Evolutionary conservation across 2,797 vertebrate species (phyloP), one percentile per base, ranked within the genome.

Genomic region (Zenarchopterus dispar): DNA sequence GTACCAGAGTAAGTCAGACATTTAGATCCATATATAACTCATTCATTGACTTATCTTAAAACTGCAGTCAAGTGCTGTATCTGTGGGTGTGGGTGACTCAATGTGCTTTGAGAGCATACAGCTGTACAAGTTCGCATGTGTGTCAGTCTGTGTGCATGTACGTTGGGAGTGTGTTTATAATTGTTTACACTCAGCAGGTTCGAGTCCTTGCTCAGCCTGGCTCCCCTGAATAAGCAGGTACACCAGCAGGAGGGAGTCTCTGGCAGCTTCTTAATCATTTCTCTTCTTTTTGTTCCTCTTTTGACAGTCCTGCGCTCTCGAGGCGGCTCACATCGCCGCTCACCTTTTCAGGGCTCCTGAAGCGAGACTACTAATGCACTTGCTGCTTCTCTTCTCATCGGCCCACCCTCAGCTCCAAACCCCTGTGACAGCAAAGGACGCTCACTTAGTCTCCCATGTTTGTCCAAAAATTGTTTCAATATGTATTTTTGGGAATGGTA

Each of bases 401-500:
- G 71, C 78, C 78, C 78, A 67, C 81, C 83, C 79, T 62, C 42
- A 77, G 76, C 70, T 66, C 77, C 85, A 88, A 76, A 75, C 81
- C 83, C 77, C 88, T 85, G 56, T 92, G 91, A 91, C 89, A 70
- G 84, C 11, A 72, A 73, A 71, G 80, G 80, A 81, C 75, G 67
- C 78, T 84, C 74, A 90, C 88, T 91, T 90, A 90, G 90, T 92
- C 84, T 91, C 16, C 62, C 17, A 0, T 93, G 87, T 93, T 93
- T 93, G 91, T 82, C 87, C 64, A 83, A 88, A 92, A 92, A 84
- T 87, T 84, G 86, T 91, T 91, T 90, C 89, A 92, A 92, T 93
- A 93, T 93, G 91, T 93, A 92, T 93, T 93, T 93, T 93, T 87
- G 88, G 84, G 84, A 91, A 86, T 16, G 86, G 88, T 88, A 70